phyloP scores from a whole-genome alignment of 2,888 invertebrate genomes.

The Watsonalla cultraria region DNA sequence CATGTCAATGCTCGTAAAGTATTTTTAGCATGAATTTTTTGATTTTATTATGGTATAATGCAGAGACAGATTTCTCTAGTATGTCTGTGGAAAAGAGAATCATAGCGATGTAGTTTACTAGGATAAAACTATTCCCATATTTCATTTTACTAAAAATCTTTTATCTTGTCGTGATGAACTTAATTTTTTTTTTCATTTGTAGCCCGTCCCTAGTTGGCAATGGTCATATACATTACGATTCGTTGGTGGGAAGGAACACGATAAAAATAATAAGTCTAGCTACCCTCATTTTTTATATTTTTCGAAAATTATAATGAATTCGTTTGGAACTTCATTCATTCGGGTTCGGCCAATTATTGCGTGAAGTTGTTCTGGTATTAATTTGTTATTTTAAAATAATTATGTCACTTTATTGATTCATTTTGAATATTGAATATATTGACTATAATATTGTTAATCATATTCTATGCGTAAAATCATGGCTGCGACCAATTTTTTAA shows the following conservation, averaged over 20 bases:
- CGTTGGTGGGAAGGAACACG: too few relatives aligned
- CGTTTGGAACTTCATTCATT: slow-evolving; percentile 23
- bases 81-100: too few relatives aligned
- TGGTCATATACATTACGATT: too few relatives aligned
- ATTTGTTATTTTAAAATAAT: slow-evolving; percentile 27
- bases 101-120: too few relatives aligned
- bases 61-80: too few relatives aligned
- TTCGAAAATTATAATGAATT: not conserved
- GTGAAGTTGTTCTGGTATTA: slow-evolving; percentile 48
- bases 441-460: slow-evolving; percentile 11
- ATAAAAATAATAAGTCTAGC: not conserved
- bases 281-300: slow-evolving; percentile 29
- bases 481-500: slow-evolving; percentile 61
- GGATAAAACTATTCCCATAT: too few relatives aligned
- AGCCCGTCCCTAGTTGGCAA: too few relatives aligned
- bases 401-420: slow-evolving; percentile 37
- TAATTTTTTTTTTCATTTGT: too few relatives aligned
- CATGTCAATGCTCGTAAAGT: slow-evolving; percentile 2
- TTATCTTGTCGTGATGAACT: too few relatives aligned
- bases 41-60: not conserved
- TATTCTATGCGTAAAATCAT: slow-evolving; percentile 24
- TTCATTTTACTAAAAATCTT: too few relatives aligned
- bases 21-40: not conserved
- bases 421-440: slow-evolving; percentile 27
- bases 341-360: slow-evolving; percentile 41